Conservation (phyloP, 1,140 invertebrate species). For the Diachasmimorpha longicaudata region DNA sequence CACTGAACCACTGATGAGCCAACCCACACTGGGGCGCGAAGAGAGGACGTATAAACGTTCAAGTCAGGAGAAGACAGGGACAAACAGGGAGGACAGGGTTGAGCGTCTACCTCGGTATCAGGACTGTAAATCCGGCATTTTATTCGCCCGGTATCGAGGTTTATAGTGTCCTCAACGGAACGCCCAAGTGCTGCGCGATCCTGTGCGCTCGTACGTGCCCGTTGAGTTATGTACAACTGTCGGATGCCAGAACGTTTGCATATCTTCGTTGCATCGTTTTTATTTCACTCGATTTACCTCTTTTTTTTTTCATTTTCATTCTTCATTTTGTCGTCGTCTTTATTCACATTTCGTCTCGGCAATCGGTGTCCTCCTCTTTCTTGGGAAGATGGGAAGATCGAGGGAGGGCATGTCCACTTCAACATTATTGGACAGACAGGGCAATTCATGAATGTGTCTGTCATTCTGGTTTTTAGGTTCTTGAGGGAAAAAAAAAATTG, state of each 20-base stretch:
- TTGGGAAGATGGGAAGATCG: background rate
- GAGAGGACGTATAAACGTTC: slow-evolving; percentile 19
- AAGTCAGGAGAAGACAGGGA: background rate
- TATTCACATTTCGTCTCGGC: background rate
- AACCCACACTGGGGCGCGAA: slow-evolving; percentile 26
- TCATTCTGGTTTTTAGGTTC: slow-evolving; percentile 37
- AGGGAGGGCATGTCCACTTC: background rate
- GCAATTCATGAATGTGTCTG: slow-evolving; percentile 44
- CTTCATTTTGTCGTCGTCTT: slow-evolving; percentile 1
- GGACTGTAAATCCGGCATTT: slow-evolving; percentile 62
- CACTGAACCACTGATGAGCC: slow-evolving; percentile 22
- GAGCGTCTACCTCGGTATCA: slow-evolving; percentile 49
- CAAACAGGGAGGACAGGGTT: background rate
- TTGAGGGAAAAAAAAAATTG: background rate
- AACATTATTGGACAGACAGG: slow-evolving; percentile 43
- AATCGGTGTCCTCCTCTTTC: background rate
- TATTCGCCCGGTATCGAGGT: slow-evolving; percentile 61
- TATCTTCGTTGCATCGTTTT: slow-evolving; percentile 47
- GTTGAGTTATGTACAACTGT: slow-evolving; percentile 56
- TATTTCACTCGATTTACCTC: slow-evolving; percentile 23
- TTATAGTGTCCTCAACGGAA: slow-evolving; percentile 57
- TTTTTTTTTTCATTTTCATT: background rate
- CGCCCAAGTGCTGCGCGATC: slow-evolving; percentile 30
- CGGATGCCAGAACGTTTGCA: slow-evolving; percentile 54
- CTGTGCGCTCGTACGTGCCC: slow-evolving; percentile 41